Percentiles rank a stretch among this genome's conserved stretches.
Evolutionary conservation across 2,888 invertebrate genomes (phyloP).

Genomic region (Stomorhina lunata): DNA sequence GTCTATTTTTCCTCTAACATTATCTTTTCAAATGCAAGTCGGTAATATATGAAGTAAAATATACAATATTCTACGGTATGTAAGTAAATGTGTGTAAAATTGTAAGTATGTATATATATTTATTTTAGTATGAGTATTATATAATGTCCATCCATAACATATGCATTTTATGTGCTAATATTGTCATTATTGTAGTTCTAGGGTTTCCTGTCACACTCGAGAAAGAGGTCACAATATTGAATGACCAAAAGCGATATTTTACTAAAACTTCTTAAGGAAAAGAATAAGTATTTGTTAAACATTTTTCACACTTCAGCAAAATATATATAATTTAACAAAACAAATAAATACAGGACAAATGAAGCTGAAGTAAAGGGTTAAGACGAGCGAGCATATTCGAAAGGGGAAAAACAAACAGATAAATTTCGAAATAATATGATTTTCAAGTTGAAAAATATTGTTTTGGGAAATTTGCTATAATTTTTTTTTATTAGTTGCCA

Average conservation of each 20-base stretch:
- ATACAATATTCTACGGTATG: not conserved
- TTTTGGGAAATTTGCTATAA: too few species aligned
- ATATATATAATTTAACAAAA: too few species aligned
- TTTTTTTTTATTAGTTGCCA: too few species aligned
- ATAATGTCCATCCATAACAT: conserved; percentile 50
- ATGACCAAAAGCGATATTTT: conserved; percentile 60
- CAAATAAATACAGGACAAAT: too few species aligned
- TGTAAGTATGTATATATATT: not conserved
- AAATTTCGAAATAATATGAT: too few species aligned
- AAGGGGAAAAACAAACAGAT: too few species aligned
- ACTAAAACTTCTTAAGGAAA: conserved; percentile 35
- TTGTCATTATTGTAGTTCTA: conserved; percentile 61
- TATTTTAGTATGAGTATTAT: not conserved
- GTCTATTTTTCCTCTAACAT: conserved; percentile 23
- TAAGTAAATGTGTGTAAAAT: not conserved
- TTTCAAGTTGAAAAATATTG: too few species aligned
- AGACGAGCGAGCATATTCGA: too few species aligned
- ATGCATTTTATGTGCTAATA: conserved; percentile 66
- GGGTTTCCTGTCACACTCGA: conserved; percentile 56
- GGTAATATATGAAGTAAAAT: not conserved
- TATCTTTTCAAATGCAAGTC: conserved; percentile 30
- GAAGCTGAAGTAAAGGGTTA: too few species aligned
- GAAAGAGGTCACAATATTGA: conserved; percentile 61
- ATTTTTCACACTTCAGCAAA: too few species aligned
- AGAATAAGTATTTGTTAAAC: too few species aligned